Percentiles rank a stretch among this genome's conserved stretches.
Evolutionary conservation across 2,797 vertebrate species (phyloP).

Genomic region (Thaleichthys pacificus): DNA sequence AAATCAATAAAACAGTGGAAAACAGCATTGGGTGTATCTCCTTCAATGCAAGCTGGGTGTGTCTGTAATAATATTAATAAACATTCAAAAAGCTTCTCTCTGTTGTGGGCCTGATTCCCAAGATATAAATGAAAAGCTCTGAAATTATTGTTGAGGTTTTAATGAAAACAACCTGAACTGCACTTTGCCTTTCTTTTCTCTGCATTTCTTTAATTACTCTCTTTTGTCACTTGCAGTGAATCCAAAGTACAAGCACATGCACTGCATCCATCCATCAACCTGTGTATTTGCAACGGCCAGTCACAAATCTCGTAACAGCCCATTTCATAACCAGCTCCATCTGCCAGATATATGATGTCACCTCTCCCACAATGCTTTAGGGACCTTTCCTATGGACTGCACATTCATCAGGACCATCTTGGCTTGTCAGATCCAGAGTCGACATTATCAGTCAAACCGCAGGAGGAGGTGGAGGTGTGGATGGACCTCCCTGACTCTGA

Average conservation of each 20-base stretch:
- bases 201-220: neutral
- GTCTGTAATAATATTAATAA: too few relatives aligned
- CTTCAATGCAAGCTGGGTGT: too few relatives aligned
- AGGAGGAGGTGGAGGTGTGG: neutral
- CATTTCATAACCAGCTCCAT: neutral
- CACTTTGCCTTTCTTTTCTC: too few relatives aligned
- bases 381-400: neutral
- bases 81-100: too few relatives aligned
- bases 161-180: neutral
- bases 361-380: neutral
- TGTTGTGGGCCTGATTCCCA: too few relatives aligned
- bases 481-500: neutral
- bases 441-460: neutral
- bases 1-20: too few relatives aligned
- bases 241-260: neutral
- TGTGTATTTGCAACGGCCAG: neutral
- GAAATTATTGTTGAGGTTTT: neutral
- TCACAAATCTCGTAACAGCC: neutral
- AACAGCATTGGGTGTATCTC: too few relatives aligned
- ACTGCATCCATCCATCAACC: neutral
- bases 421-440: neutral
- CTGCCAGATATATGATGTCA: neutral
- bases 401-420: neutral
- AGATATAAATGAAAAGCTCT: too few relatives aligned
- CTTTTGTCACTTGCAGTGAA: neutral